phyloP scores from a whole-genome alignment of 2,113 vertebrate genomes.

The Saimiri boliviensis region DNA sequence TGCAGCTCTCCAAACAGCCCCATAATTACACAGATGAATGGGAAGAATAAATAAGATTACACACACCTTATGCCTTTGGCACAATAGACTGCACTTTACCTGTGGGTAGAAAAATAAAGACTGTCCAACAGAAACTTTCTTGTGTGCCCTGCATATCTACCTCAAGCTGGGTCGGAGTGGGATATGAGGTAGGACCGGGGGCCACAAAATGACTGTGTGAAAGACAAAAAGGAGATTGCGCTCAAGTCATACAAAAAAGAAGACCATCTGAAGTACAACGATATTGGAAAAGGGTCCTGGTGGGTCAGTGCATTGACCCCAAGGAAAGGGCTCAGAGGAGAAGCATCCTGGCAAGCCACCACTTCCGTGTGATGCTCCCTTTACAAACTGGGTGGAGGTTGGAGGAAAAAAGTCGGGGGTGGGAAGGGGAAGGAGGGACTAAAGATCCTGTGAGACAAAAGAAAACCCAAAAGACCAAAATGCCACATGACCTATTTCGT shows the following conservation, averaged over 20 bases:
- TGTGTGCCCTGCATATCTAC: not conserved
- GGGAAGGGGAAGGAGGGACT: rapidly evolving
- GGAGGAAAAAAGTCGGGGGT: not conserved
- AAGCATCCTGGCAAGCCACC: rapidly evolving
- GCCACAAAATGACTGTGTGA: not conserved
- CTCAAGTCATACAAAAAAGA: not conserved
- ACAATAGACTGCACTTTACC: not conserved
- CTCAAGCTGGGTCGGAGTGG: not conserved
- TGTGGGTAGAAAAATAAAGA: not conserved
- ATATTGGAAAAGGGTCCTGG: not conserved
- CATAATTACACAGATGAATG: not conserved
- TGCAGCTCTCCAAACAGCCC: not conserved
- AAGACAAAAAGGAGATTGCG: not conserved
- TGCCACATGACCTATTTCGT: not conserved
- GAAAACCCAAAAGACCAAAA: not conserved
- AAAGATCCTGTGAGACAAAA: not conserved
- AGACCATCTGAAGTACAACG: not conserved
- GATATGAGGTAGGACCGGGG: rapidly evolving
- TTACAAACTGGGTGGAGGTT: not conserved
- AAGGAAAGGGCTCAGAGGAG: not conserved
- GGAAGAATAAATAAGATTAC: not conserved
- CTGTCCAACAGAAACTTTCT: not conserved
- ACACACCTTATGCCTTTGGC: not conserved
- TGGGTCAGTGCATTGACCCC: rapidly evolving
- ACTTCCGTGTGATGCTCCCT: rapidly evolving